These are phyloP conservation scores for Hyaena hyaena DNA, from an alignment of 2,113 vertebrate genomes.

Conservation along the genomic window DNA sequence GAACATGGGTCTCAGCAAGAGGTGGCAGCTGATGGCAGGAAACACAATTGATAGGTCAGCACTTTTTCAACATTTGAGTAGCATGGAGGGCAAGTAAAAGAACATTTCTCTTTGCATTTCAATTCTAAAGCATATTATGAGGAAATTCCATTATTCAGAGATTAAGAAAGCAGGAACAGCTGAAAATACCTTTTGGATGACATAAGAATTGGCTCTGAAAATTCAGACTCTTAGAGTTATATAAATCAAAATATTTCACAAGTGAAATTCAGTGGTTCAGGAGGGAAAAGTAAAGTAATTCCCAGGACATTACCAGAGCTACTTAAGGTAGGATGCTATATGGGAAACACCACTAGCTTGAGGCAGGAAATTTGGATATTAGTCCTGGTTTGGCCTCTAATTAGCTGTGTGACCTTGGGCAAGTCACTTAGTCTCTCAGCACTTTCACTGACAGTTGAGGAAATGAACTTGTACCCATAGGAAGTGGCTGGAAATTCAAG, in stretches of 20 bases:
- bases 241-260: background rate
- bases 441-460: background rate
- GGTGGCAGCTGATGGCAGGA: background rate
- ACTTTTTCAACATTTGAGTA: background rate
- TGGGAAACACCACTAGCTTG: background rate
- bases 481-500: background rate
- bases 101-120: conserved; percentile 5
- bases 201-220: background rate
- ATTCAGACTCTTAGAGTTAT: background rate
- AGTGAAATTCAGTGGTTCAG: background rate
- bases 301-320: background rate
- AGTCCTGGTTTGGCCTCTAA: background rate
- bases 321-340: background rate
- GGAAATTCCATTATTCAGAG: background rate
- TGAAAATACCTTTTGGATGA: conserved; percentile 12
- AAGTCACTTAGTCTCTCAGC: background rate
- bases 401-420: background rate
- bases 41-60: background rate
- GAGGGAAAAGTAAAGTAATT: background rate
- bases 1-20: background rate
- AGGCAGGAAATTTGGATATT: background rate
- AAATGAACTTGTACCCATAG: no score
- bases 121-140: background rate
- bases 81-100: background rate
- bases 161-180: background rate